Evolutionary conservation across 1,140 invertebrate species (phyloP).

Genomic region (Euwallacea fornicatus): DNA sequence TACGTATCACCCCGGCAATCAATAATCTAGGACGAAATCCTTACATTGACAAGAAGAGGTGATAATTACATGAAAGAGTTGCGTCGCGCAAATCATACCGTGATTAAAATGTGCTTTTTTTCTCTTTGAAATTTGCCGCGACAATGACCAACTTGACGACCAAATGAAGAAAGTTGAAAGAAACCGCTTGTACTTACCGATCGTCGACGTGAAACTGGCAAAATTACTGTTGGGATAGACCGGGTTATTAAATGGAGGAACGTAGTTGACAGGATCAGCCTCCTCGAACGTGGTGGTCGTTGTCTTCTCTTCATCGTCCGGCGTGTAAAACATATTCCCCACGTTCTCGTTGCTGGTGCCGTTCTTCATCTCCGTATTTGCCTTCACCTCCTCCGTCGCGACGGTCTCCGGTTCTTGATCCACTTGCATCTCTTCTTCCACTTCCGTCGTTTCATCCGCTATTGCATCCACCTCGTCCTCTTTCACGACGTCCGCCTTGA

Average conservation of each 20-base stretch:
- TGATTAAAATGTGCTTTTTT: no score
- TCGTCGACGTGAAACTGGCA: conserved; percentile 48
- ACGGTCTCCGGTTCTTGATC: not conserved
- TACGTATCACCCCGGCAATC: no score
- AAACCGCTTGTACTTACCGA: conserved; percentile 45
- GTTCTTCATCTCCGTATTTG: not conserved
- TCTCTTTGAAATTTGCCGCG: no score
- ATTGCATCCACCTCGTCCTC: not conserved
- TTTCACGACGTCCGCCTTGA: not conserved
- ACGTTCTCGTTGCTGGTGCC: conserved; percentile 1
- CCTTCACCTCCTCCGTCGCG: conserved; percentile 12
- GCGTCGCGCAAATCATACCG: no score
- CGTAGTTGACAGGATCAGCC: conserved; percentile 45
- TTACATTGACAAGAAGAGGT: no score
- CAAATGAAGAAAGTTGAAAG: no score
- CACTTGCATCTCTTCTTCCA: conserved; percentile 1
- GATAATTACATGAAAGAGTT: no score
- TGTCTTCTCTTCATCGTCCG: conserved; percentile 47
- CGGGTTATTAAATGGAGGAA: conserved; percentile 54
- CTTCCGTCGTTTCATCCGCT: not conserved
- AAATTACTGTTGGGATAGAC: conserved; percentile 52
- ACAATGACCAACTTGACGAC: no score
- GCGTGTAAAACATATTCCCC: conserved; percentile 48
- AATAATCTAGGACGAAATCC: no score
- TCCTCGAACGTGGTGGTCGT: conserved; percentile 20